Evolutionary conservation across 2,888 invertebrate species (phyloP), one percentile per base, ranked within the genome.

Genomic region (Campoplex capitator): DNA sequence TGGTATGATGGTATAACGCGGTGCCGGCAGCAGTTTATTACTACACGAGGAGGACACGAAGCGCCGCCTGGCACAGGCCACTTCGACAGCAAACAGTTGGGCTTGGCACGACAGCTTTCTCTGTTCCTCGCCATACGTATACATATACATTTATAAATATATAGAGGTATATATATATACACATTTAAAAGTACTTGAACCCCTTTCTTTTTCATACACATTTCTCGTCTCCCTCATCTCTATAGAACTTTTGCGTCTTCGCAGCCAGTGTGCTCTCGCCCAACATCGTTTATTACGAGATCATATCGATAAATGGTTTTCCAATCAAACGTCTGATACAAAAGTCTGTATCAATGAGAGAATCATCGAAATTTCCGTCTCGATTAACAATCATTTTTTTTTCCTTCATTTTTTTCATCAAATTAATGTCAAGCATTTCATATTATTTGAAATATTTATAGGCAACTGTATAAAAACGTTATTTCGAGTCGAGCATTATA

Each of bases 11-110:
- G 82, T 79, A 83, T 82, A 75, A 73, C 84, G 91, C 90, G 89
- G 89, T 88, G 89, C 88, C 88, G 85, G 83, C 86, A 82, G 89
- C 89, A 90, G 92, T 92, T 92, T 92, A 92, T 92, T 92, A 91
- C 90, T 89, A 91, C 91, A 90, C 89, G 84, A 84, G 75, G 88
- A 90, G 88, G 90, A 91, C 91, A 89, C 91, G 90, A 89, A 89
- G 90, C 91, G 89, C 91, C 89, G 92, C 91, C 93, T 93, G 93
- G 92, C 92, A 93, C 92, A 91, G 91, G 92, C 91, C 91, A 91
- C 91, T 92, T 92, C 88, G 90, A 92, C 89, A 91, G 90, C 90
- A 93, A 92, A 92, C 91, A 91, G 92, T 92, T 92, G 90, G 88
- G 89, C 90, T 92, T 91, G 91, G 91, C 92, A 93, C 93, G 93